Evolutionary conservation across 1,140 invertebrate genomes (phyloP).

Genomic region (Gryllus bimaculatus): DNA sequence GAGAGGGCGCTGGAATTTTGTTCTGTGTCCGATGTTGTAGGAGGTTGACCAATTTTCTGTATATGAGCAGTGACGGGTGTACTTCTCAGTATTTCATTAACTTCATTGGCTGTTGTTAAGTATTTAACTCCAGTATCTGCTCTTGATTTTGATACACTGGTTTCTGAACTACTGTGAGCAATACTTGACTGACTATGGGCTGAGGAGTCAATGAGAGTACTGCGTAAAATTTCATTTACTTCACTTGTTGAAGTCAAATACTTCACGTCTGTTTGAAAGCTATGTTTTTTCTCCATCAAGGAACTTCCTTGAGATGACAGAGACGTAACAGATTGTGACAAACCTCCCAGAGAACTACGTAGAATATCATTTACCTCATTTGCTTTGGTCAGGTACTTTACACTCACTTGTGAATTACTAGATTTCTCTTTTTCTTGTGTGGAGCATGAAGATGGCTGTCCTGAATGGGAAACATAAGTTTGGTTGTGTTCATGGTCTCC

Average conservation of each 20-base stretch:
- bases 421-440: background rate
- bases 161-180: background rate
- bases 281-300: constrained; percentile 5
- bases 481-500: background rate
- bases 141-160: background rate
- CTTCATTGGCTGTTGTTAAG: constrained; percentile 3
- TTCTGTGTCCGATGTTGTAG: background rate
- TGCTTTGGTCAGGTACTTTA: background rate
- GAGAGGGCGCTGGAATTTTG: background rate
- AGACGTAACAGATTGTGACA: background rate
- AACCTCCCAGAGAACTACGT: background rate
- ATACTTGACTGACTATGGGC: background rate
- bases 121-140: constrained; percentile 5
- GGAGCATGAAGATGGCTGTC: background rate
- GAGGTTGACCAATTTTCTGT: background rate
- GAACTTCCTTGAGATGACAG: background rate
- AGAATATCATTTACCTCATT: background rate
- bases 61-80: background rate
- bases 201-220: constrained; percentile 14
- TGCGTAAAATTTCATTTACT: constrained; percentile 19
- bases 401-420: background rate
- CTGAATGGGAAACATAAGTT: background rate
- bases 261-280: constrained; percentile 14
- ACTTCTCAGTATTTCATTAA: constrained; percentile 1
- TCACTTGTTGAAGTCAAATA: constrained; percentile 20